Percentiles rank a stretch among this genome's conserved stretches.
Evolutionary conservation across 1,140 invertebrate genomes (phyloP).

Genomic region (Babylonia areolata): DNA sequence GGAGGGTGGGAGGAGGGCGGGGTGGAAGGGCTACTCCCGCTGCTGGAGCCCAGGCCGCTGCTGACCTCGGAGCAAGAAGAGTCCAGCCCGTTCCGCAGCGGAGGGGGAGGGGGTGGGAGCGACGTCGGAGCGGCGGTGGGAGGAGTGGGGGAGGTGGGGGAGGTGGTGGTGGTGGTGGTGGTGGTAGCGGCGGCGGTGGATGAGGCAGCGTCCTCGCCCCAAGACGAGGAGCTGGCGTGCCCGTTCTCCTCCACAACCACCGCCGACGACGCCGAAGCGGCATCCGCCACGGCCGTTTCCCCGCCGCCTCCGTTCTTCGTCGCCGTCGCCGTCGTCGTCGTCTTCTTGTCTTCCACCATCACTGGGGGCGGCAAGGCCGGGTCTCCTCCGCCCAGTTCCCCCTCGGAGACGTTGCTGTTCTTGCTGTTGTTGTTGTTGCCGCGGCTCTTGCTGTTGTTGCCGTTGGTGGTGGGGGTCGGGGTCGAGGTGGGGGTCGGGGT

Average conservation of each 20-base stretch:
- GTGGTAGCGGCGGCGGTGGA: no score
- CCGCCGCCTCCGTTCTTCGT: background rate
- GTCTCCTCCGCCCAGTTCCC: background rate
- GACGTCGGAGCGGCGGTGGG: no score
- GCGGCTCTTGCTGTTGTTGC: constrained; percentile 17
- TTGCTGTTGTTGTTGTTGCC: constrained; percentile 14
- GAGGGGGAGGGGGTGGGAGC: constrained; percentile 3
- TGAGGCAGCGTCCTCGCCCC: no score
- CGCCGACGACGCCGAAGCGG: no score
- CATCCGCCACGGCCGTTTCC: no score
- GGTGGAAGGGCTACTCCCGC: constrained; percentile 27
- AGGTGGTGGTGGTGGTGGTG: no score
- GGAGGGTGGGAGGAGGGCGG: constrained; percentile 1
- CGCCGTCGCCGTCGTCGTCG: background rate
- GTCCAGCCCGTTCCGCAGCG: constrained; percentile 20
- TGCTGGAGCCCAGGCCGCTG: constrained; percentile 35
- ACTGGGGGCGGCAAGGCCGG: background rate
- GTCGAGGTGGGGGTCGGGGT: background rate
- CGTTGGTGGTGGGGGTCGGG: constrained; percentile 3
- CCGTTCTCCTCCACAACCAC: constrained; percentile 1
- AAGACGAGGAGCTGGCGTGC: constrained; percentile 14
- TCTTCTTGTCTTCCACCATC: background rate
- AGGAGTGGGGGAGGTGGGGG: no score
- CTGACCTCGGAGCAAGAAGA: constrained; percentile 37
- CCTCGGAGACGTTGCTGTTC: background rate